Percentiles rank a stretch among this genome's conserved stretches.
These are phyloP conservation scores for Parotia lawesii DNA, from an alignment of 2,113 vertebrate species.

Conservation along the genomic window DNA sequence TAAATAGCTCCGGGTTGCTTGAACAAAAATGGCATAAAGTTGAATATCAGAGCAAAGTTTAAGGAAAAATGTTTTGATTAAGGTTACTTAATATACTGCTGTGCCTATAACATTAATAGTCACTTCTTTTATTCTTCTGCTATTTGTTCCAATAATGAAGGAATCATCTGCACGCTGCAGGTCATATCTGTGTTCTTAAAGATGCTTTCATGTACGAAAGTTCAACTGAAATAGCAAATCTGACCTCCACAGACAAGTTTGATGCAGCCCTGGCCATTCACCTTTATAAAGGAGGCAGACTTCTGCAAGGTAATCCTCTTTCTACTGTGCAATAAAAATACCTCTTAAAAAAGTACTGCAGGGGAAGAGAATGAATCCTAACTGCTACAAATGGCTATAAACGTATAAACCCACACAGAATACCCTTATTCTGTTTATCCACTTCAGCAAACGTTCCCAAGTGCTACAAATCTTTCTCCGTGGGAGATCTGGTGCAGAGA, in stretches of 20 bases:
- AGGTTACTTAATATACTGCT: not conserved
- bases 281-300: slow-evolving; percentile 84
- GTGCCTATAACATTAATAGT: not conserved
- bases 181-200: slow-evolving; percentile 83
- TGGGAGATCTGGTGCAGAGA: not conserved
- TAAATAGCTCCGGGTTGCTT: not conserved
- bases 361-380: not conserved
- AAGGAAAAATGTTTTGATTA: not conserved
- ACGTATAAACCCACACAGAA: not conserved
- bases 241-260: slow-evolving; percentile 68
- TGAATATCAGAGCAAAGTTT: not conserved
- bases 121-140: not conserved
- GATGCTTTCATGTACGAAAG: slow-evolving; percentile 77
- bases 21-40: not conserved
- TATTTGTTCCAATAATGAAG: slow-evolving; percentile 54
- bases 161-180: slow-evolving; percentile 82
- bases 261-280: slow-evolving; percentile 88
- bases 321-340: not conserved
- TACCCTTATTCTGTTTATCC: not conserved
- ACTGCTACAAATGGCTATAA: not conserved
- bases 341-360: not conserved
- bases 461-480: not conserved
- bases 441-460: not conserved
- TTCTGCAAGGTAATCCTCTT: slow-evolving; percentile 81
- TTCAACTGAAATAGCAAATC: slow-evolving; percentile 68